Percentiles rank a stretch among this genome's conserved stretches.
Conservation (phyloP, 2,797 vertebrate species). For the Antrozous pallidus region DNA sequence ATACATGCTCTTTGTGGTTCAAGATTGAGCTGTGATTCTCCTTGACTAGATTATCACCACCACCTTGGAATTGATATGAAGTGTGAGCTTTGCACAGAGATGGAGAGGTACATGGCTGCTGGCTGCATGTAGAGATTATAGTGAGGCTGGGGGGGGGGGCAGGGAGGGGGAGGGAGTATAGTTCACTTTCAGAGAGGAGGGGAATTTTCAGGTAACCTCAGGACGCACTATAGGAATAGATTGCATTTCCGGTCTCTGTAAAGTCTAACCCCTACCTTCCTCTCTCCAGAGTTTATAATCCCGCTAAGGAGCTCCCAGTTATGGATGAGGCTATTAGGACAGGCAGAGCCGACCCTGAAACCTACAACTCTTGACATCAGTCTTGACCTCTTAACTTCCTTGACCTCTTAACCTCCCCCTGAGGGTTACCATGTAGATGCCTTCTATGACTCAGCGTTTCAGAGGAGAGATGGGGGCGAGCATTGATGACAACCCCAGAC, state of each 20-base stretch:
- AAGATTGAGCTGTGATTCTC: background rate
- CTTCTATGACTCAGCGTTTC: background rate
- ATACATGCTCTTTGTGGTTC: background rate
- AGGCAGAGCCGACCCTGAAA: background rate
- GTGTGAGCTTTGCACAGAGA: background rate
- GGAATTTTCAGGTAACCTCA: background rate
- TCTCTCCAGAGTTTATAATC: background rate
- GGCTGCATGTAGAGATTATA: fast-evolving
- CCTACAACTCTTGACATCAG: too few species aligned
- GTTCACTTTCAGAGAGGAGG: background rate
- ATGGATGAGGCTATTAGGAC: background rate
- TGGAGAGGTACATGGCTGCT: background rate
- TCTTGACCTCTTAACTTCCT: background rate
- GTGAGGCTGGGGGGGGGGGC: background rate
- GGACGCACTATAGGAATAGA: background rate
- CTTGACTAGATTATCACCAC: background rate
- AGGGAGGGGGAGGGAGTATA: fast-evolving
- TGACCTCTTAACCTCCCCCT: background rate
- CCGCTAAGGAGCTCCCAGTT: background rate
- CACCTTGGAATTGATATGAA: background rate
- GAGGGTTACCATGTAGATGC: background rate
- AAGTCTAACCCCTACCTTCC: background rate
- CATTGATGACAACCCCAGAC: background rate
- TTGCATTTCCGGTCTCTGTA: background rate
- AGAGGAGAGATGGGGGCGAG: background rate